phyloP scores from a whole-genome alignment of 2,888 invertebrate genomes.

The Terebella lapidaria region DNA sequence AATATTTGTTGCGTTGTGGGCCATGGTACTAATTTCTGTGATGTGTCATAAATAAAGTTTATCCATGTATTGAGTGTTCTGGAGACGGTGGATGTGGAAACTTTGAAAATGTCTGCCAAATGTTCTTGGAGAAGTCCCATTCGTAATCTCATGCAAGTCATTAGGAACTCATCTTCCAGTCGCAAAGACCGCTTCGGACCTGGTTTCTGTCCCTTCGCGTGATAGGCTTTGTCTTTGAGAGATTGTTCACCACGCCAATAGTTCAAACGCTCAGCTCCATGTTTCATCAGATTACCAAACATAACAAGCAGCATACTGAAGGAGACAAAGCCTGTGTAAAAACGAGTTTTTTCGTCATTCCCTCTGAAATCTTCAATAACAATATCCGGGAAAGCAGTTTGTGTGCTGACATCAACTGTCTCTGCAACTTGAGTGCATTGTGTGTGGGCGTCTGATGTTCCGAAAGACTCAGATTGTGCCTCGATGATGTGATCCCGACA shows the following conservation, averaged over 20 bases:
- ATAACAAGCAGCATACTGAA: not conserved
- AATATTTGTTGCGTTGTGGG: conserved; percentile 13
- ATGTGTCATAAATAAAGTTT: conserved; percentile 18
- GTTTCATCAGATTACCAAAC: not conserved
- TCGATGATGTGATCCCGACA: too few relatives aligned
- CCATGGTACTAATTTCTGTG: conserved; percentile 19
- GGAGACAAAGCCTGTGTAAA: not conserved
- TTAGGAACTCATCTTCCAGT: not conserved
- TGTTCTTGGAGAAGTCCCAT: not conserved
- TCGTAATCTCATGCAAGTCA: not conserved
- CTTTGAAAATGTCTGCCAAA: conserved; percentile 18
- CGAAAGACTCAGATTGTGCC: too few relatives aligned
- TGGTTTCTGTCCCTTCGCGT: not conserved
- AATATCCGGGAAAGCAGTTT: too few relatives aligned
- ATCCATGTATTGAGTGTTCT: conserved; percentile 21
- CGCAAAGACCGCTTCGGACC: too few relatives aligned
- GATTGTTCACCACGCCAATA: not conserved
- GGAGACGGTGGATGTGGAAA: conserved; percentile 16
- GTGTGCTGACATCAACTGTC: too few relatives aligned
- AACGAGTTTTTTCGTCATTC: not conserved
- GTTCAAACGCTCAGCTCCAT: not conserved
- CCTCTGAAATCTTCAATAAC: not conserved
- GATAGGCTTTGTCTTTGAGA: not conserved
- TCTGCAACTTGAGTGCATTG: too few relatives aligned
- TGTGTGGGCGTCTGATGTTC: too few relatives aligned